Evolutionary conservation across 2,113 vertebrate genomes (phyloP).

Genomic region (Phalacrocorax brasilianus): DNA sequence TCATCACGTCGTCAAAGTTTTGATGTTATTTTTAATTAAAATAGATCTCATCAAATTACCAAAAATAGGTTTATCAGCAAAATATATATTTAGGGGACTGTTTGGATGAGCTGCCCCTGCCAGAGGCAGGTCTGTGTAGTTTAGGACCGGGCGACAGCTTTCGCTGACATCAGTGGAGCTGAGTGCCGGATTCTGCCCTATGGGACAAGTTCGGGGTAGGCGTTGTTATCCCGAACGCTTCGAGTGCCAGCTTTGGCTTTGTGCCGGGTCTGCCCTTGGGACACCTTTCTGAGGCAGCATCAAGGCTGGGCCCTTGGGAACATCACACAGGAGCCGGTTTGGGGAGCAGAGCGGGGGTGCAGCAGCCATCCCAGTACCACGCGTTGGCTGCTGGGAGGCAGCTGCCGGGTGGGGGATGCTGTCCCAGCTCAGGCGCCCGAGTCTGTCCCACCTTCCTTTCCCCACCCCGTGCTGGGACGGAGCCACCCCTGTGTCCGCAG

Average conservation of each 20-base stretch:
- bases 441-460: background rate
- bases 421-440: background rate
- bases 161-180: background rate
- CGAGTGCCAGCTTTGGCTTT: background rate
- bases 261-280: background rate
- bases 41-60: background rate
- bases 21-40: background rate
- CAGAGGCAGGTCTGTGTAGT: background rate
- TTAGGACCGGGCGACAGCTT: background rate
- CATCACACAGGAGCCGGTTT: background rate
- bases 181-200: background rate
- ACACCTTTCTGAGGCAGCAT: background rate
- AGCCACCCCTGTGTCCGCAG: background rate
- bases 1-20: background rate
- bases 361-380: fast-evolving
- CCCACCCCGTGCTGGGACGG: background rate
- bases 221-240: background rate
- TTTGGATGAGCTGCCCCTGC: background rate
- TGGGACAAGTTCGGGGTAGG: too few relatives aligned
- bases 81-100: too few relatives aligned
- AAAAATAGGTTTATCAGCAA: background rate
- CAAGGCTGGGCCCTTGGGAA: background rate
- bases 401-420: background rate
- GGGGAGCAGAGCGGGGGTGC: too few relatives aligned
- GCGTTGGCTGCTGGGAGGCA: background rate